Conservation (phyloP, 2,113 vertebrate genomes). For the Mystacornis crossleyi region DNA sequence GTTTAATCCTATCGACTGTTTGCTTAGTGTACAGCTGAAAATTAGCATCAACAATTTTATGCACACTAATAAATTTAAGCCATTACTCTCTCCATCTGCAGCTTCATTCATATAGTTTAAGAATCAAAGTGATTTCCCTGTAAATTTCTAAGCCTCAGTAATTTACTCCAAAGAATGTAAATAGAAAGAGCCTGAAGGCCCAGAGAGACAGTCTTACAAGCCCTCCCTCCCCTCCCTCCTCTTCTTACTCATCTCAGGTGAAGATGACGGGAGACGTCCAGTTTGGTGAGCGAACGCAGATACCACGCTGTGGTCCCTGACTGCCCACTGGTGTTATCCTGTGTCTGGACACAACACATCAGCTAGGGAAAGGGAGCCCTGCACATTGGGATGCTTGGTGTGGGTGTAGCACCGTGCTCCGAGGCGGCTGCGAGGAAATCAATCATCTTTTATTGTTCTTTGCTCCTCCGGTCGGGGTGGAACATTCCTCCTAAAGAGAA, state of each 20-base stretch:
- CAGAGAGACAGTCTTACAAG: not conserved
- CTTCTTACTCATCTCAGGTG: not conserved
- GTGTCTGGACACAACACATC: rapidly evolving
- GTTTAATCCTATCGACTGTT: conserved; percentile 44
- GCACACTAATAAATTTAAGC: conserved; percentile 65
- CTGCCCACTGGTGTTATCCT: not conserved
- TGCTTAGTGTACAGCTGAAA: conserved; percentile 63
- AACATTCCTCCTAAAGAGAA: conserved; percentile 68
- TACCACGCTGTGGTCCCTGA: rapidly evolving
- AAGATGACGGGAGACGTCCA: rapidly evolving
- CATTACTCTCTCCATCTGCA: conserved; percentile 69
- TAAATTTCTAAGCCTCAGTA: conserved; percentile 34
- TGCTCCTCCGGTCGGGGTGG: not conserved
- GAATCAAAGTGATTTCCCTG: conserved; percentile 56
- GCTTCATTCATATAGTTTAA: conserved; percentile 62
- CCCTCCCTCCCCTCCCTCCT: not conserved
- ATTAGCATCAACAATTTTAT: conserved; percentile 66
- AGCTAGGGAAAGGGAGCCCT: not conserved
- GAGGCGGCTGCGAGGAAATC: not conserved
- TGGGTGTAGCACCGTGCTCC: not conserved
- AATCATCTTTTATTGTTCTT: conserved; percentile 55
- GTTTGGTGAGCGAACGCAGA: rapidly evolving
- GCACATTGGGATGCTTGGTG: not conserved
- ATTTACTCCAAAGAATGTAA: conserved; percentile 52
- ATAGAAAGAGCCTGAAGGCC: conserved; percentile 54